Conservation (phyloP, 2,113 vertebrate genomes). For the Plotosus lineatus region DNA sequence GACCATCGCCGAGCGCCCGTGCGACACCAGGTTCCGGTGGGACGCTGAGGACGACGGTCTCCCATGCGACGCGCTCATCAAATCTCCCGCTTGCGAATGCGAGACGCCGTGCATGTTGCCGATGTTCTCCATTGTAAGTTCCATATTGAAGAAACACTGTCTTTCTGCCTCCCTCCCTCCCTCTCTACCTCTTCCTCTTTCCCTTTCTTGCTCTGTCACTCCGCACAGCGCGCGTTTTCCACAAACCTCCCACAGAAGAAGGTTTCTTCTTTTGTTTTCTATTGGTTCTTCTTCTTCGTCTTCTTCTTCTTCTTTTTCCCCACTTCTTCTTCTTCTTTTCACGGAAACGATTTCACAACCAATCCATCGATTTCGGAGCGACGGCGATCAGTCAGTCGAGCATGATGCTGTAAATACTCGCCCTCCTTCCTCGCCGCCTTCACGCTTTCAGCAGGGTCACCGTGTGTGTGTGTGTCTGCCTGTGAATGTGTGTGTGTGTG, state of each 20-base stretch:
- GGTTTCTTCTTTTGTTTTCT: constrained; percentile 43
- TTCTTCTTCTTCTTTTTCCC: constrained; percentile 50
- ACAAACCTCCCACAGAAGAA: constrained; percentile 38
- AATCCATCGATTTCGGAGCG: constrained; percentile 76
- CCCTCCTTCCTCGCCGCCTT: constrained; percentile 41
- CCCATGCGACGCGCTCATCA: constrained; percentile 86
- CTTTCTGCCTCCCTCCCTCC: constrained; percentile 67
- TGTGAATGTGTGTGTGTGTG: constrained; percentile 47
- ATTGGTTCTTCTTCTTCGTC: constrained; percentile 48
- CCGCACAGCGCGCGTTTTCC: constrained; percentile 52
- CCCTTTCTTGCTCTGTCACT: constrained; percentile 44
- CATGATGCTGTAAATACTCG: constrained; percentile 46
- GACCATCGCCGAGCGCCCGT: constrained; percentile 84
- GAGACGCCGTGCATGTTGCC: constrained; percentile 86
- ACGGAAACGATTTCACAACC: constrained; percentile 68
- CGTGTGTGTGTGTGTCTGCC: constrained; percentile 42
- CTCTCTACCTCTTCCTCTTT: constrained; percentile 60
- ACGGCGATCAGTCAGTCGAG: constrained; percentile 67
- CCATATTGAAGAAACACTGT: constrained; percentile 76
- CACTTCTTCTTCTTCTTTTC: constrained; percentile 53
- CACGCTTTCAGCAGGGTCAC: constrained; percentile 46
- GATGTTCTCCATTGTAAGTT: constrained; percentile 94
- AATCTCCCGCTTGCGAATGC: constrained; percentile 87
- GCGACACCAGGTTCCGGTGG: constrained; percentile 85
- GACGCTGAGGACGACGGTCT: constrained; percentile 79